Conservation (phyloP, 2,797 vertebrate species). For the Fratercula arctica region DNA sequence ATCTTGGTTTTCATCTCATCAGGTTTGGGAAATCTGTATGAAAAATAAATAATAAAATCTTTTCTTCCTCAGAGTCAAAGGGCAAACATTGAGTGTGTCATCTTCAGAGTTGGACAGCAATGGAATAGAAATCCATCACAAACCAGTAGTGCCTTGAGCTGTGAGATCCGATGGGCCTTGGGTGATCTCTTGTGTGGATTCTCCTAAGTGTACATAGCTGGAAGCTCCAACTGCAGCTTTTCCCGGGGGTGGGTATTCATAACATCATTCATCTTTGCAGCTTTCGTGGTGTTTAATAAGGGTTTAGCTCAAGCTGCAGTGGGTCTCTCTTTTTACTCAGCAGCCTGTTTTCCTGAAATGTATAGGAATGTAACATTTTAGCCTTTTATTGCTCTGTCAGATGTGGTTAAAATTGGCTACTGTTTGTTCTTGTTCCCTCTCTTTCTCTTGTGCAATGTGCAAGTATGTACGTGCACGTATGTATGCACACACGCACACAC, state of each 20-base stretch:
- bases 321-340: neutral
- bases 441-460: neutral
- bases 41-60: accelerated
- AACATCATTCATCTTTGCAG: neutral
- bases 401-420: conserved; percentile 52
- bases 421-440: conserved; percentile 1
- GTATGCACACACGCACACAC: neutral
- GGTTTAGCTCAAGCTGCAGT: conserved; percentile 9
- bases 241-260: neutral
- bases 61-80: neutral
- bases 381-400: conserved; percentile 17
- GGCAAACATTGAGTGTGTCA: neutral
- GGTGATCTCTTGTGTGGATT: neutral
- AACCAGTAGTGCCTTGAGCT: neutral
- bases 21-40: neutral
- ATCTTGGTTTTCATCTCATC: neutral
- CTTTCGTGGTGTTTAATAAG: conserved; percentile 10
- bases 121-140: neutral
- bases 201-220: neutral
- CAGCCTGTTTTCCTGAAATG: neutral
- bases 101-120: neutral
- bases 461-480: neutral
- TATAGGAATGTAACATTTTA: conserved; percentile 10
- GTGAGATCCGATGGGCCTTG: neutral
- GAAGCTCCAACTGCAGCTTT: neutral